Evolutionary conservation across 2,113 vertebrate species (phyloP).

Genomic region (Elaphurus davidianus): DNA sequence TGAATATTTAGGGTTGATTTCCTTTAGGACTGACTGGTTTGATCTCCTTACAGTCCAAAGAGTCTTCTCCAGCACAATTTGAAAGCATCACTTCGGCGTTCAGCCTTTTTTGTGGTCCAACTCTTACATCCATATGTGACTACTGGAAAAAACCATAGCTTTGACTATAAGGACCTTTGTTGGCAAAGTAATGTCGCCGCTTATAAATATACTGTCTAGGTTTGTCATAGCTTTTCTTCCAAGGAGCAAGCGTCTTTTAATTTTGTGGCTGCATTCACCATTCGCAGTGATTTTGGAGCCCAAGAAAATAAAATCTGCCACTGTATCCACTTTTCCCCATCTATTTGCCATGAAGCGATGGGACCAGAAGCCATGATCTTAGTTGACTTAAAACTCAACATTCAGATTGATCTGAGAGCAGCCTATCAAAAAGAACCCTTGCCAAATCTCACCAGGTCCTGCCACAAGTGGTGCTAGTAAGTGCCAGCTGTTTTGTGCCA

Average conservation of each 20-base stretch:
- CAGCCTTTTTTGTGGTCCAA: neutral
- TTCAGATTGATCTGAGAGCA: neutral
- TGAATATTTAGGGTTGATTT: neutral
- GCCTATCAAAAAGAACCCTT: neutral
- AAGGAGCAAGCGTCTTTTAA: neutral
- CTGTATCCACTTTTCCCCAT: neutral
- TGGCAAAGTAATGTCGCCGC: rapidly evolving
- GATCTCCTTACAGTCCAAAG: neutral
- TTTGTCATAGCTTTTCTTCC: neutral
- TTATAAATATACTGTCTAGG: neutral
- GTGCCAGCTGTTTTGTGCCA: neutral
- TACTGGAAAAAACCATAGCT: neutral
- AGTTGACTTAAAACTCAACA: neutral
- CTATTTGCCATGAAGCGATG: neutral
- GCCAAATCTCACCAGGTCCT: neutral
- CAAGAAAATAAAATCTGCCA: neutral
- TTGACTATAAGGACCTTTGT: neutral
- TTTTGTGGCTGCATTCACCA: neutral
- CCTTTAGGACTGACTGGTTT: neutral
- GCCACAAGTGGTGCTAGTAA: neutral
- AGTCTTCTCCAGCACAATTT: neutral
- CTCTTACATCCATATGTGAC: neutral
- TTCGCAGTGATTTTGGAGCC: neutral
- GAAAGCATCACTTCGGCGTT: neutral
- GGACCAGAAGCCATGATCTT: neutral